A percentile compares a stretch with the other conserved stretches of the same genome.
Evolutionary conservation across 2,888 invertebrate species (phyloP).

Genomic region (Pharmacophagus antenor): DNA sequence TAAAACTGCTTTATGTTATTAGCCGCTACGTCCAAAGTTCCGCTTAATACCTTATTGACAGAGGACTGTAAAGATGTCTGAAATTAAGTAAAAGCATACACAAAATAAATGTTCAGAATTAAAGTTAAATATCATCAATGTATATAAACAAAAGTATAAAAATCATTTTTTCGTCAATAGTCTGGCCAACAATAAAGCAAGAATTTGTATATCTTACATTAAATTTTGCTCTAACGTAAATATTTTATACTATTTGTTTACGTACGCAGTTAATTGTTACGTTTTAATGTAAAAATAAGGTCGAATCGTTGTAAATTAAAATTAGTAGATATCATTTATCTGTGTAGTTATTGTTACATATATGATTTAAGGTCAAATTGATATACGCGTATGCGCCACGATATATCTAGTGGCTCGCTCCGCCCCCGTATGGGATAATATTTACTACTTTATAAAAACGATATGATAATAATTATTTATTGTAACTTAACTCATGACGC

Average conservation of each 20-base stretch:
- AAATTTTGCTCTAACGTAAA: not conserved
- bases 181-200: too few species aligned
- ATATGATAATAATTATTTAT: not conserved
- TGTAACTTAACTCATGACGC: not conserved
- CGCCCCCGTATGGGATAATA: not conserved
- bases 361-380: not conserved
- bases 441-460: not conserved
- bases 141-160: too few species aligned
- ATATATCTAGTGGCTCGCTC: not conserved
- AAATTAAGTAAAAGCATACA: too few species aligned
- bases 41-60: not conserved
- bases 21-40: not conserved
- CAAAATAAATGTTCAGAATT: too few species aligned
- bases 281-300: too few species aligned
- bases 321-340: not conserved
- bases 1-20: constrained; percentile 16
- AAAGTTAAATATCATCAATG: too few species aligned
- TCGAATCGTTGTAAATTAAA: not conserved
- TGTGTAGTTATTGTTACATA: not conserved
- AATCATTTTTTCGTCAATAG: too few species aligned
- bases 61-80: not conserved
- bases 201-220: not conserved
- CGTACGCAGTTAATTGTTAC: not conserved
- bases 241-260: not conserved
- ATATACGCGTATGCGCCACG: not conserved